phyloP scores from a whole-genome alignment of 2,113 vertebrate genomes.

The Gobio gobio region DNA sequence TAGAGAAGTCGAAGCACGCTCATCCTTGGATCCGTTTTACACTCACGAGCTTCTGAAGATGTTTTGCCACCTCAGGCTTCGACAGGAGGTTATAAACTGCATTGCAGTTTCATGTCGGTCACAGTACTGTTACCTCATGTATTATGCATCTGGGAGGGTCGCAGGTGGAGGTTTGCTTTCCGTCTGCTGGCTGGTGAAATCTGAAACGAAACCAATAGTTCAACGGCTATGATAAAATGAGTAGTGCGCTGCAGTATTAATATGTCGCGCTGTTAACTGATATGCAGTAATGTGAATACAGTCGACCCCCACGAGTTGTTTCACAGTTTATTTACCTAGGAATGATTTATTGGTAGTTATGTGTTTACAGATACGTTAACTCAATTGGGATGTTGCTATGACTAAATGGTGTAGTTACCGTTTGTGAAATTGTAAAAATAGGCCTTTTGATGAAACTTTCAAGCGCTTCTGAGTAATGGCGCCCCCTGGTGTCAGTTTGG shows the following conservation, averaged over 20 bases:
- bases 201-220: constrained; percentile 43
- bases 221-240: constrained; percentile 45
- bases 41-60: not conserved
- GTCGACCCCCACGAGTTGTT: not conserved
- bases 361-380: not conserved
- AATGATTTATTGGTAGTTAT: not conserved
- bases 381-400: not conserved
- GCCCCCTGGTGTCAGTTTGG: constrained; percentile 14
- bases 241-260: constrained; percentile 46
- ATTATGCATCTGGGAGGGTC: constrained; percentile 53
- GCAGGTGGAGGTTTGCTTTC: constrained; percentile 54
- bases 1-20: not conserved
- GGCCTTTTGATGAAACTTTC: not conserved
- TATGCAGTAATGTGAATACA: not conserved
- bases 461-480: not conserved
- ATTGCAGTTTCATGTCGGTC: constrained; percentile 30
- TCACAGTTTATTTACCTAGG: too few relatives aligned
- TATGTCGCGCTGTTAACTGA: constrained; percentile 15
- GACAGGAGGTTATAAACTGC: constrained; percentile 15
- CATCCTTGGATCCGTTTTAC: not conserved
- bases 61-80: not conserved
- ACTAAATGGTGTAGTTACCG: too few relatives aligned
- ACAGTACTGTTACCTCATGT: constrained; percentile 48
- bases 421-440: not conserved
- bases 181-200: constrained; percentile 41